phyloP scores from a whole-genome alignment of 2,113 vertebrate species.

The Petromus typicus region DNA sequence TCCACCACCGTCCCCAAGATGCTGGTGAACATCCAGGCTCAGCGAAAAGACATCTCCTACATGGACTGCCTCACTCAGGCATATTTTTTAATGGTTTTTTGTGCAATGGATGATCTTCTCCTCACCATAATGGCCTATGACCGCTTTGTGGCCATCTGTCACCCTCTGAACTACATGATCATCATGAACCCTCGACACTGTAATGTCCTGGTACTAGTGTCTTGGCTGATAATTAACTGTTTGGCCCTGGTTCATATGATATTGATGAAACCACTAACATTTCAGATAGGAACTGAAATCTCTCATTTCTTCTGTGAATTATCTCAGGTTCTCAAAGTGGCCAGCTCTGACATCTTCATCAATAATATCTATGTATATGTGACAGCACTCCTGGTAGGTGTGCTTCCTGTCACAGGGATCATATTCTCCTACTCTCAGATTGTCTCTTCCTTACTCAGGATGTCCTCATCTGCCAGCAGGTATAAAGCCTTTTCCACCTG shows the following conservation, averaged over 20 bases:
- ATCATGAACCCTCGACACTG: background rate
- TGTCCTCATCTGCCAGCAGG: constrained; percentile 19
- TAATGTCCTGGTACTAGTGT: background rate
- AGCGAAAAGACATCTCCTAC: constrained; percentile 40
- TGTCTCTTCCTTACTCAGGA: constrained; percentile 9
- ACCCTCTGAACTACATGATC: background rate
- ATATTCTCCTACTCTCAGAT: constrained; percentile 38
- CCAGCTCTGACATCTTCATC: background rate
- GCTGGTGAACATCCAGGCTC: background rate
- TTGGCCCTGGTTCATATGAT: background rate
- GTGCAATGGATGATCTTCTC: constrained; percentile 23
- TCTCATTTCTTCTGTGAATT: background rate
- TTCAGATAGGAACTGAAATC: background rate
- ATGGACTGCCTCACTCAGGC: background rate
- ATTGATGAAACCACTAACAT: background rate
- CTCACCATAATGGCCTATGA: constrained; percentile 40
- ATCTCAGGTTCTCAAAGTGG: background rate
- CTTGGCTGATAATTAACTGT: background rate
- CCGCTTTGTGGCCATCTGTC: background rate
- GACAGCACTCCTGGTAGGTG: background rate
- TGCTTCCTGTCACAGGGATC: background rate
- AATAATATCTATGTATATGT: constrained; percentile 7
- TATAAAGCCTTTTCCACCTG: background rate
- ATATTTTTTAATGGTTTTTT: background rate
- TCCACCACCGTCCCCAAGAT: background rate